Base-by-base conservation (phyloP, 1,140 invertebrate genomes). In the Oreohelix idahoensis region DNA sequence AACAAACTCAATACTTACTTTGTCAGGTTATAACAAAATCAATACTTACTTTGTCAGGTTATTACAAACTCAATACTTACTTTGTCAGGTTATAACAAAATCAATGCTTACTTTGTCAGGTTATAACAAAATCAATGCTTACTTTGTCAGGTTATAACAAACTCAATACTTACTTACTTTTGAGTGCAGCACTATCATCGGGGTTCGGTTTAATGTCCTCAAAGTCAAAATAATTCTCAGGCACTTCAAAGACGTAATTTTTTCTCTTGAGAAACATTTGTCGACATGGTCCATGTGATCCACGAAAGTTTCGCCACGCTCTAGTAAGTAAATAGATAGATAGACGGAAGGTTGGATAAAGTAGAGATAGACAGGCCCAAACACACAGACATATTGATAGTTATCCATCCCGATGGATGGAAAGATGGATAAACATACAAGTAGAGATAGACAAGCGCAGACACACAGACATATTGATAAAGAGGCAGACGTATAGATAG, bases 221-320 rank as follows among this genome's bases (percentile, higher is more conserved):
- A 35, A 76, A 76, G 26, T 35, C 29, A 51, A 76, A 76, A 53
- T 49, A 76, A 23, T 76, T 76, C 29, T 76, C 74, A 20, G 74
- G 74, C 20, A 76, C 49, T 17, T 76, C 74, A 35, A 51, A 49
- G 45, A 29, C 29, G 29, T 38, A 76, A 10, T 76, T 76, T 23
- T 53, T 51, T 51, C 74, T 45, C 11, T 53, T 49, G 32, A 76
- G 74, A 1, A 51, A 1, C 49, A 35, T 51, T 51, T 23, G 20
- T 35, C 53, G 42, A 20, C 10, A 35, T 35, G n/a, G n/a, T n/a
- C 39, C 42, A 1, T 45, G 42, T 26, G 74, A 38, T 4, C 13
- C 15, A 4, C 74, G 38, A 36, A 42, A 76, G 74, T 32, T 76
- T 13, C 17, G 32, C 74, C 74, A 76, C 0, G 74, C 74, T 35